Conservation (phyloP, 2,113 vertebrate genomes). For the Oncorhynchus tshawytscha region DNA sequence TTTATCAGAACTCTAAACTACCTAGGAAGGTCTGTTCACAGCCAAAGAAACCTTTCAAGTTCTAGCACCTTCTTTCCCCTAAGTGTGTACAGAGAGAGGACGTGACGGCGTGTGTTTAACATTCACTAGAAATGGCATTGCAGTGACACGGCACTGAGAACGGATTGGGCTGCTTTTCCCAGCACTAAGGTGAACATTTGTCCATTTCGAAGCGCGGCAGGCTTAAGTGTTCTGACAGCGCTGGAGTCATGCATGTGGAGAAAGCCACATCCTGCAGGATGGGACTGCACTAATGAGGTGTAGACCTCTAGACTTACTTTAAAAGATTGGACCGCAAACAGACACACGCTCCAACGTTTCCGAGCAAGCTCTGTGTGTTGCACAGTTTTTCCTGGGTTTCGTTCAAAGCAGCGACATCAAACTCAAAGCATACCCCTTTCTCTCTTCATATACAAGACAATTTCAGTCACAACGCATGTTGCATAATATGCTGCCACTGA, state of each 20-base stretch:
- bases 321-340: not conserved
- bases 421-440: not conserved
- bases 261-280: conserved; percentile 26
- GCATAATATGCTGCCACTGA: not conserved
- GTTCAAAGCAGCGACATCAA: not conserved
- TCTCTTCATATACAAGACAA: not conserved
- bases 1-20: not conserved
- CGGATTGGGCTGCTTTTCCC: conserved; percentile 1
- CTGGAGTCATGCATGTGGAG: conserved; percentile 19
- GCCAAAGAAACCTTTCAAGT: no score
- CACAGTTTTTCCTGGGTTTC: not conserved
- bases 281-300: conserved; percentile 23
- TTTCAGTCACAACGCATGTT: not conserved
- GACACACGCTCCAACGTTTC: not conserved
- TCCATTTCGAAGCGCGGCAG: not conserved
- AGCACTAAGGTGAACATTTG: conserved; percentile 9
- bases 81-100: no score
- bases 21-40: not conserved
- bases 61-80: no score
- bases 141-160: not conserved
- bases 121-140: not conserved
- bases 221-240: conserved; percentile 12
- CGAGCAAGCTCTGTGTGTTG: not conserved
- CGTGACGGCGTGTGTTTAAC: no score
- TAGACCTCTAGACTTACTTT: conserved; percentile 14